Conservation (phyloP, 2,797 vertebrate species). For the Phoeniculus purpureus region DNA sequence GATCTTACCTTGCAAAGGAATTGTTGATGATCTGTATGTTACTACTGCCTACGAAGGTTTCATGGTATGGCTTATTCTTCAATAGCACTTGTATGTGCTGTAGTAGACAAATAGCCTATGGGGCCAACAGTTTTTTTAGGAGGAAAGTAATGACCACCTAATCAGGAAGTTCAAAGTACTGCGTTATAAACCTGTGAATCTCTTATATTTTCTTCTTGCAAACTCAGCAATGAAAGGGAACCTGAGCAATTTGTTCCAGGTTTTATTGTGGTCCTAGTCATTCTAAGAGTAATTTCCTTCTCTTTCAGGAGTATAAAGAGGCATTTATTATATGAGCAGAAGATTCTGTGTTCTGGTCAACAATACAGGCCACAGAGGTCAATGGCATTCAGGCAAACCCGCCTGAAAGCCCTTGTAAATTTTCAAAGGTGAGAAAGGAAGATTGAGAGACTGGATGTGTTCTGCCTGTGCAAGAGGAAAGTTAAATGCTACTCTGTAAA, state of each 20-base stretch:
- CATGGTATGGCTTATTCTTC: neutral
- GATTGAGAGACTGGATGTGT: conserved; percentile 66
- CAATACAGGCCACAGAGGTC: conserved; percentile 76
- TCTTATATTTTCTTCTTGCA: conserved; percentile 26
- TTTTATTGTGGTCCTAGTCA: conserved; percentile 73
- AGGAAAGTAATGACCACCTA: neutral
- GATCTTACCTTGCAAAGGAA: neutral
- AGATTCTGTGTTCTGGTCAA: conserved; percentile 76
- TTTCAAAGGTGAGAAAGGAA: conserved; percentile 73
- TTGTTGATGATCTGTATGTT: neutral
- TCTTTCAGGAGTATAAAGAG: conserved; percentile 71
- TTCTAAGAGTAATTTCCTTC: conserved; percentile 76
- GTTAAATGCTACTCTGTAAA: conserved; percentile 61
- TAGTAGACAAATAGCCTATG: neutral
- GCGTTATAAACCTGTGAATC: neutral
- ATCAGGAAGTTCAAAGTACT: conserved; percentile 29
- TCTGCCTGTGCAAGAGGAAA: conserved; percentile 50
- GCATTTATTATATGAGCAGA: conserved; percentile 68
- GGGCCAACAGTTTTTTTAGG: neutral
- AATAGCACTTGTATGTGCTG: neutral
- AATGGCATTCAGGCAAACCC: conserved; percentile 72
- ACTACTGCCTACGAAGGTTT: neutral
- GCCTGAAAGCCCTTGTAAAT: conserved; percentile 76
- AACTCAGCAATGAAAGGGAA: conserved; percentile 17
- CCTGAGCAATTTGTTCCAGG: conserved; percentile 33